phyloP scores from a whole-genome alignment of 2,113 vertebrate genomes.

The Micronycteris hirsuta region DNA sequence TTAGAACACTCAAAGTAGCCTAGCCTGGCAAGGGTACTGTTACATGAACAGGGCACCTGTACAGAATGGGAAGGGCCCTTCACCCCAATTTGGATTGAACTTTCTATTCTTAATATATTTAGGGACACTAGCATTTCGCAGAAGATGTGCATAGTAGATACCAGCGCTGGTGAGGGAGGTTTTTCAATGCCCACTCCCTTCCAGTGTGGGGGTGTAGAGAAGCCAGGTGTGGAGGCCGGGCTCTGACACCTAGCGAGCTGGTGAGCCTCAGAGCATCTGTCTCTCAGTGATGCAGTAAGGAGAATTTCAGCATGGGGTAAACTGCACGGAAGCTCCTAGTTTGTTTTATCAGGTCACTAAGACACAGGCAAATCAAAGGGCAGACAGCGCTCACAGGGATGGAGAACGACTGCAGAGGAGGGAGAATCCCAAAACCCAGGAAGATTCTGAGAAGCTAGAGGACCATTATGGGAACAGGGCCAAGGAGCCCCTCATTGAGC shows the following conservation, averaged over 20 bases:
- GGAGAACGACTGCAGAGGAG: not conserved
- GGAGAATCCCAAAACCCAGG: not conserved
- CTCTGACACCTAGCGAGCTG: rapidly evolving
- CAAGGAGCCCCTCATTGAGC: not conserved
- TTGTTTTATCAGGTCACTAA: not conserved
- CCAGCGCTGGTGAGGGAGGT: no score
- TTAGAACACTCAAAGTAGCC: not conserved
- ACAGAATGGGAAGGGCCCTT: not conserved
- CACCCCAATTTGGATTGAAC: not conserved
- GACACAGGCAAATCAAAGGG: not conserved
- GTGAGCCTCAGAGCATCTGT: not conserved
- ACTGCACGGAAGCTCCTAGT: not conserved
- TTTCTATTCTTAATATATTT: not conserved
- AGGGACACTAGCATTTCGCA: not conserved
- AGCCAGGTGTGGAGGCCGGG: not conserved
- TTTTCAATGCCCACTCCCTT: no score
- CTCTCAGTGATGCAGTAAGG: no score
- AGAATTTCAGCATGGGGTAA: not conserved
- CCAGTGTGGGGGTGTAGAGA: not conserved
- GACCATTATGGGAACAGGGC: not conserved
- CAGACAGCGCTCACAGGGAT: rapidly evolving
- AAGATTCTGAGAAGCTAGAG: not conserved
- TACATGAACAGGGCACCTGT: not conserved
- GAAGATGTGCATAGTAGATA: no score
- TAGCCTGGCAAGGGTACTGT: not conserved